Base-by-base conservation (phyloP, 2,888 invertebrate genomes). In the Tuberolachnus salignus region DNA sequence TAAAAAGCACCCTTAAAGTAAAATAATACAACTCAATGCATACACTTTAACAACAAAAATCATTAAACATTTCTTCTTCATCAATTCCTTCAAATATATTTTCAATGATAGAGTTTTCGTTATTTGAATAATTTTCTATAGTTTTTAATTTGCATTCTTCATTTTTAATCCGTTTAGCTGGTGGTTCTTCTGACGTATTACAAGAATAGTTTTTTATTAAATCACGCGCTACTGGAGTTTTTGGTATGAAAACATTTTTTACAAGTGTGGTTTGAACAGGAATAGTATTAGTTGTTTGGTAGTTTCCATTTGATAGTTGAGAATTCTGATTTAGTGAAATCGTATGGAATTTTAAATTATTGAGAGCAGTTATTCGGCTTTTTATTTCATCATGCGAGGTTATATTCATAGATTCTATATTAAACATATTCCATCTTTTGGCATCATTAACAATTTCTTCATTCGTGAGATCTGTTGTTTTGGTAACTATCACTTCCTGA, bases 51-150 rank as follows among this genome's bases (percentile, higher is more conserved):
- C 63, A 66, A 64, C 64, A 80, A 72, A 80, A 80, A 73, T 80
- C 80, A 80, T 74, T 66, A 23, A 80, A 80, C 73, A 80, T 66
- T 34, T 67, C 78, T 21, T 80, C 67, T 51, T 64, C 73, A 55
- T 72, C 19, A 4, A 80, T 80, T 42, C 70, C 80, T 73, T 80
- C 80, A 57, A 80, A 72, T 26, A 74, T 51, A 44, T 73, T 80
- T 66, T 64, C 49, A 34, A 80, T 66, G n/a, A 74, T 73, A 21
- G 80, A 73, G 8, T 42, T 42, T 21, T 80, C 80, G 14, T 59
- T 73, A 42, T 66, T 21, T 13, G 57, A 26, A 57, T 34, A 6
- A 6, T 69, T 42, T 16, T 59, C 21, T 51, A 55, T 55, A 55
- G 13, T n/a, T 44, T 64, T 44, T 3, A 16, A 23, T 34, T 57